Conservation (phyloP, 2,113 vertebrate genomes). For the Neolamprologus tretocephalus region DNA sequence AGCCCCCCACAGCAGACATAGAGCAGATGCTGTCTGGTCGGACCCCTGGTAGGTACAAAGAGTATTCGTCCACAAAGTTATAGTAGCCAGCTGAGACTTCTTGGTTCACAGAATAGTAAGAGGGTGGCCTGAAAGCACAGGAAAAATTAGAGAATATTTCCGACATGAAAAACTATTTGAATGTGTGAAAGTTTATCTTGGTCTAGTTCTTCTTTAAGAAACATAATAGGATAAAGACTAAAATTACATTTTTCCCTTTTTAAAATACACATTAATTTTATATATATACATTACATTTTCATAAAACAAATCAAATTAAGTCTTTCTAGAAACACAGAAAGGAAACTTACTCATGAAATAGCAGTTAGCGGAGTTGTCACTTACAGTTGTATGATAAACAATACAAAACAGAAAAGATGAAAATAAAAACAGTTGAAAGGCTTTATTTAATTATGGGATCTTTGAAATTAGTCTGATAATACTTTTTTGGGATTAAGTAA, state of each 20-base stretch:
- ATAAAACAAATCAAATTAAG: background rate
- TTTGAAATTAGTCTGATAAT: background rate
- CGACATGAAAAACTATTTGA: background rate
- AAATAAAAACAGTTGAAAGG: background rate
- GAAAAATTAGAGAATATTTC: background rate
- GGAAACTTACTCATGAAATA: background rate
- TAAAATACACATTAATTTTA: background rate
- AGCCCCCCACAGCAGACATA: constrained; percentile 77
- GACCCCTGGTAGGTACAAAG: constrained; percentile 78
- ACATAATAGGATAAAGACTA: background rate
- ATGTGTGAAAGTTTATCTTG: background rate
- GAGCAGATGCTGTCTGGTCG: constrained; percentile 94
- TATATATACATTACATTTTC: background rate
- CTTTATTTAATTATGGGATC: background rate
- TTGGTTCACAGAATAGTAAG: constrained; percentile 76
- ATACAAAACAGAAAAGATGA: background rate
- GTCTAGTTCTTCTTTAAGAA: background rate
- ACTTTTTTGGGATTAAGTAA: background rate
- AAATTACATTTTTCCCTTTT: background rate
- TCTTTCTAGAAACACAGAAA: background rate
- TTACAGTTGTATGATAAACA: background rate
- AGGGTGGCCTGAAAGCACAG: constrained; percentile 73
- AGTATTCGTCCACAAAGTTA: constrained; percentile 80
- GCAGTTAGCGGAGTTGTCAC: background rate
- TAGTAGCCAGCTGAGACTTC: constrained; percentile 77